Base-by-base conservation (phyloP, 1,140 invertebrate species). In the Gyrodactylus bullatarudis region DNA sequence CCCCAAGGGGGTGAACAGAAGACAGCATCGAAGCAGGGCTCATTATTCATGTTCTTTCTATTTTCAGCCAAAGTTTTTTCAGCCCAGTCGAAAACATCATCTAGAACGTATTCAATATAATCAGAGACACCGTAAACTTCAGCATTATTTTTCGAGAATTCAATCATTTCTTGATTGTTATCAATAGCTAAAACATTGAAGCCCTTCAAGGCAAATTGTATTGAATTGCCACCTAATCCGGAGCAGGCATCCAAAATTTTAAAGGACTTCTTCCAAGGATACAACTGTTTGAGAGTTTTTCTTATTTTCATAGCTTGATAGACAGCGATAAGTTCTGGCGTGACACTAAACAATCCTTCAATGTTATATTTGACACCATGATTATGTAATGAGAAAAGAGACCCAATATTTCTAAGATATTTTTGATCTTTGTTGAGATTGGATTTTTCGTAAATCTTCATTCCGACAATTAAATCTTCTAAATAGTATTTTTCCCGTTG, bases 321-420 rank as follows among this genome's bases (percentile, higher is more conserved):
- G 73, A 84, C 82, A 23, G 91, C 92, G 72, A 98, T 87, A 78
- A 86, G 85, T 83, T 99, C 94, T 0, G 93, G 94, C 0, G 94
- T 98, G 0, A 97, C 92, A 8, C 91, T 96, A 83, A 91, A 99
- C 94, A 94, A 98, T 77, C 89, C 91, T 81, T 95, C 91, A 85
- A 16, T n/a, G n/a, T 54, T 54, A 54, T 54, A 54, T n/a, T 54
- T 8, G n/a, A 54, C n/a, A n/a, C 34, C 34, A n/a, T 54, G n/a
- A n/a, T 54, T n/a, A 54, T 16, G n/a, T 54, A 54, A n/a, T 8
- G 34, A 54, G n/a, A 54, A 54, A n/a, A 54, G 34, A 16, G 8
- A 16, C 34, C n/a, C n/a, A n/a, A 8, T 8, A 16, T 54, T 8
- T 54, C 8, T 8, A n/a, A 54, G 34, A n/a, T 54, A 54, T n/a